Evolutionary conservation across 2,888 invertebrate species (phyloP).

Genomic region (Anaspis maculata): DNA sequence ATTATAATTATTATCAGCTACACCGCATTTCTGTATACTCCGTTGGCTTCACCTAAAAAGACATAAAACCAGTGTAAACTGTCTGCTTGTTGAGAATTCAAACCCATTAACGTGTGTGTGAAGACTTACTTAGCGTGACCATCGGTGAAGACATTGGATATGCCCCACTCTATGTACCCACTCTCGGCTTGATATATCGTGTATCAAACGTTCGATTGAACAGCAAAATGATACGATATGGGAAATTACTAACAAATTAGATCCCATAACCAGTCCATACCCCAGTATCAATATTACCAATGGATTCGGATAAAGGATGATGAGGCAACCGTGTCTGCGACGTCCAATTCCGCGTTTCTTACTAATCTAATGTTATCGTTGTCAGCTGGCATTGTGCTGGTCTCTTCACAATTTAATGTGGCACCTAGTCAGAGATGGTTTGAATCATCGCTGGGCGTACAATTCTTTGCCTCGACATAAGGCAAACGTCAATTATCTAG

Average conservation of each 20-base stretch:
- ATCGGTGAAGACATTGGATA: conserved; percentile 13
- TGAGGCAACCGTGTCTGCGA: too few relatives aligned
- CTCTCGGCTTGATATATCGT: conserved; percentile 20
- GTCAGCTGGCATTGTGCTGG: too few relatives aligned
- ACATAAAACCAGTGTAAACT: conserved; percentile 11
- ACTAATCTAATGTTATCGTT: too few relatives aligned
- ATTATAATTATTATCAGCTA: neutral
- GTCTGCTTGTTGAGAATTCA: conserved; percentile 14
- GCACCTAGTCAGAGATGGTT: too few relatives aligned
- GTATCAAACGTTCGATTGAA: conserved; percentile 30
- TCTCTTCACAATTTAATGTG: too few relatives aligned
- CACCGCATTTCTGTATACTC: neutral
- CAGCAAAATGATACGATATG: conserved; percentile 40
- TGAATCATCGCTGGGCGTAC: too few relatives aligned
- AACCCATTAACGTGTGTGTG: conserved; percentile 17
- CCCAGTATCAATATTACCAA: neutral
- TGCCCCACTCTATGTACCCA: too few relatives aligned
- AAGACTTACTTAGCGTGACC: conserved; percentile 21
- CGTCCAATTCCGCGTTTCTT: too few relatives aligned
- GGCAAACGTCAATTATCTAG: conserved; percentile 12
- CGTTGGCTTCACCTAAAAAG: conserved; percentile 4
- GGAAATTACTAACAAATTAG: conserved; percentile 41
- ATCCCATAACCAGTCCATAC: conserved; percentile 31
- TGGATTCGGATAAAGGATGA: too few relatives aligned
- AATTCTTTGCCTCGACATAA: too few relatives aligned